phyloP scores from a whole-genome alignment of 2,113 vertebrate species.

The Neolamprologus ventralis region DNA sequence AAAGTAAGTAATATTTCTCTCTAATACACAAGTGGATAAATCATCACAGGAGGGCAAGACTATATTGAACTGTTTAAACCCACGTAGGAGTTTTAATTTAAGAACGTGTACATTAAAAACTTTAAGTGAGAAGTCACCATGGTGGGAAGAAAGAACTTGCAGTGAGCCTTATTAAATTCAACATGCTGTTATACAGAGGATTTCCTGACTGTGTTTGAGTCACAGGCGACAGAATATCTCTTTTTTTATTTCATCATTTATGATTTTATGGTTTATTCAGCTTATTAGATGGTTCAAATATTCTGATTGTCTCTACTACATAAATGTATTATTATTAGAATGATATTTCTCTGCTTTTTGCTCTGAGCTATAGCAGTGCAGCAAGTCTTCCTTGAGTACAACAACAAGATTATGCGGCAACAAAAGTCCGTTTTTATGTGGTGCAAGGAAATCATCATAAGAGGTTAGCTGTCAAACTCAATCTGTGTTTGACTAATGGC shows the following conservation, averaged over 20 bases:
- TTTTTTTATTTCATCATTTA: neutral
- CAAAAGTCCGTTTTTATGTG: neutral
- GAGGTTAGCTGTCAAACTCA: conserved; percentile 44
- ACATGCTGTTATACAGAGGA: neutral
- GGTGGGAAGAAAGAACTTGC: neutral
- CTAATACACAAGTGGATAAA: neutral
- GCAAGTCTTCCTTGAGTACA: neutral
- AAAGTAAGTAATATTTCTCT: conserved; percentile 1
- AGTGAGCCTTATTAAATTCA: neutral
- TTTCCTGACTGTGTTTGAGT: neutral
- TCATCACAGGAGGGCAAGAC: neutral
- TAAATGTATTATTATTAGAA: neutral
- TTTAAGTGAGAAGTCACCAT: neutral
- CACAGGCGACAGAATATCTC: neutral
- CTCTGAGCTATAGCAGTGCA: neutral
- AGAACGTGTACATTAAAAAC: neutral
- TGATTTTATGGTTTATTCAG: neutral
- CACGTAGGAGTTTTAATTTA: neutral
- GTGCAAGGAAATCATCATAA: conserved; percentile 11
- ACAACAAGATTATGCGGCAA: neutral
- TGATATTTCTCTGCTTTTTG: neutral
- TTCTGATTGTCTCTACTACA: neutral
- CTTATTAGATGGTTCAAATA: neutral
- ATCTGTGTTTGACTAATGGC: conserved; percentile 48
- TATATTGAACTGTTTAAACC: neutral